Percentiles rank a stretch among this genome's conserved stretches.
These are phyloP conservation scores for Epinephelus fuscoguttatus DNA, from an alignment of 2,113 vertebrate species.

Conservation along the genomic window DNA sequence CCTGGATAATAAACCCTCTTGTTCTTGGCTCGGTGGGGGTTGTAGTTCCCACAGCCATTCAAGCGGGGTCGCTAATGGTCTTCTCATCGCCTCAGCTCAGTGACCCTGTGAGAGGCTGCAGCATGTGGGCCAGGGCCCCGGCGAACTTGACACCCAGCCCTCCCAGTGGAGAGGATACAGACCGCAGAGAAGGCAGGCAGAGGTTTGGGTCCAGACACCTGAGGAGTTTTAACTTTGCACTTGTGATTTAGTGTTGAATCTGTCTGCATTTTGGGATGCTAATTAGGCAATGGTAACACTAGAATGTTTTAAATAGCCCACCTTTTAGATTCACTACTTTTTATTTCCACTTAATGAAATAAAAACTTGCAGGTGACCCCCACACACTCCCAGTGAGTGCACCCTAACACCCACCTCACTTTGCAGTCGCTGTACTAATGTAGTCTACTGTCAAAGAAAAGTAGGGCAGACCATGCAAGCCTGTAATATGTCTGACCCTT, in stretches of 20 bases:
- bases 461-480: constrained; percentile 52
- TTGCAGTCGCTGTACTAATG: constrained; percentile 30
- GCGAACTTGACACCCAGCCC: constrained; percentile 44
- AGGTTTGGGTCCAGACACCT: neutral
- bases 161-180: constrained; percentile 23
- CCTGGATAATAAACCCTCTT: constrained; percentile 56
- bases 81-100: constrained; percentile 60
- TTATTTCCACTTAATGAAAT: neutral
- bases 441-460: constrained; percentile 56
- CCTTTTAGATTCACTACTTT: neutral
- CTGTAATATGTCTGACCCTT: constrained; percentile 52
- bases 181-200: constrained; percentile 19
- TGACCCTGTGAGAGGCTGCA: constrained; percentile 49
- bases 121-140: constrained; percentile 41
- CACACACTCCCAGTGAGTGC: constrained; percentile 1
- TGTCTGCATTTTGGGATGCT: constrained; percentile 1
- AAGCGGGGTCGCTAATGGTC: constrained; percentile 81
- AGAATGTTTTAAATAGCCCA: neutral
- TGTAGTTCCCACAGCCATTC: constrained; percentile 73
- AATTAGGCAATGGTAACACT: neutral
- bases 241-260: constrained; percentile 19
- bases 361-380: constrained; percentile 18
- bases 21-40: constrained; percentile 28
- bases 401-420: constrained; percentile 13
- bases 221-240: neutral